phyloP scores from a whole-genome alignment of 2,888 invertebrate genomes.

The Ophraella communa region DNA sequence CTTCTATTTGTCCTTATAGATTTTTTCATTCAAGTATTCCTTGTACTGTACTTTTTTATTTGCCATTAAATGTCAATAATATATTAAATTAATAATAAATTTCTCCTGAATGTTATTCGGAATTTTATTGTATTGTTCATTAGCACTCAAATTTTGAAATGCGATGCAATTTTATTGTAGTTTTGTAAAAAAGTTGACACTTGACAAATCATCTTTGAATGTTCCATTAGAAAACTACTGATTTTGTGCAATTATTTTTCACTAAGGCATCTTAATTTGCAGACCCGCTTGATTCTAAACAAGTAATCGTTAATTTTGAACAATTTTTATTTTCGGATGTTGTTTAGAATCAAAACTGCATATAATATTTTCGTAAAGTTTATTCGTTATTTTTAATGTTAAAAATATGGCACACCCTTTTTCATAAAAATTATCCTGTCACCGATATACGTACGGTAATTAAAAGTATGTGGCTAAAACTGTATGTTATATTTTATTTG shows the following conservation, averaged over 20 bases:
- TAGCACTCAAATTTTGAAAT: no score
- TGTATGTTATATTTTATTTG: conserved; percentile 23
- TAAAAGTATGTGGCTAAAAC: conserved; percentile 16
- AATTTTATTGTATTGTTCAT: no score
- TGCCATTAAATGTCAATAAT: no score
- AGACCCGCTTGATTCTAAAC: conserved; percentile 12
- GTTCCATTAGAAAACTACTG: background rate
- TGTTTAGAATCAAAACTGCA: conserved; percentile 19
- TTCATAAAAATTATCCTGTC: conserved; percentile 18
- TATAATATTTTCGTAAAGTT: conserved; percentile 6
- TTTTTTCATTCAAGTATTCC: no score
- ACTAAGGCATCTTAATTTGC: conserved; percentile 18
- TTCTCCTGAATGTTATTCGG: no score
- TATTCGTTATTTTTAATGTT: background rate
- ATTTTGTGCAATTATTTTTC: background rate
- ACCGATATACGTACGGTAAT: conserved; percentile 14
- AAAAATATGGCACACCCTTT: conserved; percentile 19
- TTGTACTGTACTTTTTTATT: no score
- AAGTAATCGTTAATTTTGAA: background rate
- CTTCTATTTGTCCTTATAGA: no score
- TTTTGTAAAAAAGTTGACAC: no score
- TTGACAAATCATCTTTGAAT: no score
- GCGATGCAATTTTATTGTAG: no score
- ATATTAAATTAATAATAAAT: no score
- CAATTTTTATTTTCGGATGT: background rate